A percentile compares a stretch with the other conserved stretches of the same genome.
Conservation (phyloP, 1,140 invertebrate species). For the Ectropis grisescens region DNA sequence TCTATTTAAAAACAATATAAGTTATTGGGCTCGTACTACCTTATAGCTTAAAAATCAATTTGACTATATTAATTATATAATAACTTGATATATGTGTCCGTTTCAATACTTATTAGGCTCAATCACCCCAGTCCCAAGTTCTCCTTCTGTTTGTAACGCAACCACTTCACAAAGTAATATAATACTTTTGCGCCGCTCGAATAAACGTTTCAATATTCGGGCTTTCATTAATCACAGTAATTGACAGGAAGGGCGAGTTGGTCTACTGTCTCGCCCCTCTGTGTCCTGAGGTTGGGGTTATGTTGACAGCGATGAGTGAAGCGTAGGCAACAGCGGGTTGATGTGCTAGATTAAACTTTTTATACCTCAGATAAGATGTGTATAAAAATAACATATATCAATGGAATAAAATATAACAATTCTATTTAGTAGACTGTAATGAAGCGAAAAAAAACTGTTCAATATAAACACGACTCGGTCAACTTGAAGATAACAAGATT, state of each 20-base stretch:
- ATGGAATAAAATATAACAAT: background rate
- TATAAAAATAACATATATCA: background rate
- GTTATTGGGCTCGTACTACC: too few species aligned
- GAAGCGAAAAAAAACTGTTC: background rate
- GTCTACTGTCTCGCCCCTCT: slow-evolving; percentile 23
- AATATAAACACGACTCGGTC: too few species aligned
- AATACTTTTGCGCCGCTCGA: slow-evolving; percentile 51
- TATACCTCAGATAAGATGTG: background rate
- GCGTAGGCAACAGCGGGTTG: too few species aligned
- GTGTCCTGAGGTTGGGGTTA: slow-evolving; percentile 30
- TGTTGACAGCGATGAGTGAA: slow-evolving; percentile 27
- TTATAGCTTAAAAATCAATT: too few species aligned
- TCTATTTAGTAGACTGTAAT: background rate
- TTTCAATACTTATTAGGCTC: too few species aligned
- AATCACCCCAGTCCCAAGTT: too few species aligned
- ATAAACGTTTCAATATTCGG: slow-evolving; percentile 65
- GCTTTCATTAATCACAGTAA: slow-evolving; percentile 63
- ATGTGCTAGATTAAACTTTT: slow-evolving; percentile 21
- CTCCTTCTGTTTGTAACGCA: too few species aligned
- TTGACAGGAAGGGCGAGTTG: slow-evolving; percentile 54
- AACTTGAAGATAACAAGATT: too few species aligned
- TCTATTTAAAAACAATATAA: too few species aligned
- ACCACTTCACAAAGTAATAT: slow-evolving; percentile 53
- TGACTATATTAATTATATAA: too few species aligned
- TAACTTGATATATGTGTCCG: too few species aligned